Evolutionary conservation across 2,113 vertebrate species (phyloP).

Genomic region (Gavialis gangeticus): DNA sequence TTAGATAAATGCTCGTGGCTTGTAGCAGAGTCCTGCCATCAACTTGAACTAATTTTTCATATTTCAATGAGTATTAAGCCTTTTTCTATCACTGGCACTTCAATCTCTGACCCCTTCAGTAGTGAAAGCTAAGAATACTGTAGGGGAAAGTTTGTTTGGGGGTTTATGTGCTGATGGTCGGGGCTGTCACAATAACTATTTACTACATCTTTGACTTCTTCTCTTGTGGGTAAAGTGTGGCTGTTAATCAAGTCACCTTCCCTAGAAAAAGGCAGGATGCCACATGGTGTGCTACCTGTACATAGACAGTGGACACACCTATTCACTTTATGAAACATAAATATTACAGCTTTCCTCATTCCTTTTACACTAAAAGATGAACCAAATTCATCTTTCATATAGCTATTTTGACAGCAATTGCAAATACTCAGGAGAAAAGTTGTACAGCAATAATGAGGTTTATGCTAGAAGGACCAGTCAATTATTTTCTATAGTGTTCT

Average conservation of each 20-base stretch:
- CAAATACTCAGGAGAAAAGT: not conserved
- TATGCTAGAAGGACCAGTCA: not conserved
- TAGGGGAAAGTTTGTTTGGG: not conserved
- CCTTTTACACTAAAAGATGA: not conserved
- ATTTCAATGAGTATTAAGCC: rapidly evolving
- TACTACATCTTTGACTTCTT: not conserved
- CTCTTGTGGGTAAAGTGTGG: not conserved
- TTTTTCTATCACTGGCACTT: not conserved
- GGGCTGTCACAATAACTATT: not conserved
- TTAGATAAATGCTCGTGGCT: not conserved
- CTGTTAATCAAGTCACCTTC: not conserved
- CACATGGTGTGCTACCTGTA: not conserved
- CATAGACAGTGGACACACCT: not conserved
- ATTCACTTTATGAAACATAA: not conserved
- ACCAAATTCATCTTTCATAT: not conserved
- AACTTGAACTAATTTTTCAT: not conserved
- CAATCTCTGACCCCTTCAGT: not conserved
- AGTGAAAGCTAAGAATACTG: too few species aligned
- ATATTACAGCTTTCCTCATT: not conserved
- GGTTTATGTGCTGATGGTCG: not conserved
- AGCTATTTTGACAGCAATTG: not conserved
- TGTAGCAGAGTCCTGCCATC: not conserved
- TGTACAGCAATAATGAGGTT: not conserved
- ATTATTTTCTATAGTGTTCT: not conserved
- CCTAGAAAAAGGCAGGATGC: not conserved